Conservation (phyloP, 1,140 invertebrate species). For the Globodera ellingtonae region DNA sequence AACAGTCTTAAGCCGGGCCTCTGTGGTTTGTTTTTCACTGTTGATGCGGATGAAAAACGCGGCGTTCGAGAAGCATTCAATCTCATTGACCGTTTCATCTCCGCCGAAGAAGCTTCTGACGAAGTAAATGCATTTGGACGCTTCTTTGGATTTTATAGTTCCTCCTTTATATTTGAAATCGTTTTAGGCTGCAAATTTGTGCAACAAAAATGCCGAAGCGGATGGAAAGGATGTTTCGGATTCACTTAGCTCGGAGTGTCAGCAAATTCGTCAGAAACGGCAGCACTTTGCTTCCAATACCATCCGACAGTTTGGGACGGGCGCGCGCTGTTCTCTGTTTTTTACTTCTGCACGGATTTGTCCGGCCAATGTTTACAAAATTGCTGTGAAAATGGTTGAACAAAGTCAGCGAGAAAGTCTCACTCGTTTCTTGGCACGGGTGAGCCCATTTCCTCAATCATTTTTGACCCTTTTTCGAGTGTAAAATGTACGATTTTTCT, state of each 20-base stretch:
- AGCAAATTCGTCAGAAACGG: slow-evolving; percentile 1
- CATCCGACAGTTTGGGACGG: slow-evolving; percentile 5
- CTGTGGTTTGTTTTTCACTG: slow-evolving; percentile 24
- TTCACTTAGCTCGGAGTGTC: slow-evolving; percentile 17
- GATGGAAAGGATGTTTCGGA: slow-evolving; percentile 27
- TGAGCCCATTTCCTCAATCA: not conserved
- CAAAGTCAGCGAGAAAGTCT: slow-evolving; percentile 2
- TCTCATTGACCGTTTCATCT: slow-evolving; percentile 21
- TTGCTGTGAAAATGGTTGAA: slow-evolving; percentile 19
- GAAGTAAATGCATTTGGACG: not conserved
- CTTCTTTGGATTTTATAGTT: no score
- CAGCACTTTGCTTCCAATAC: no score
- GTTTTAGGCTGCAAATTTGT: not conserved
- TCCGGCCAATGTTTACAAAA: slow-evolving; percentile 6
- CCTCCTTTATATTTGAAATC: not conserved
- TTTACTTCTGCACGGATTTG: slow-evolving; percentile 16
- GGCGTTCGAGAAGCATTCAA: slow-evolving; percentile 22
- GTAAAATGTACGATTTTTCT: not conserved
- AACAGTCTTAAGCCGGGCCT: slow-evolving; percentile 1
- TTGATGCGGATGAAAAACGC: slow-evolving; percentile 20
- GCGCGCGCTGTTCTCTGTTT: slow-evolving; percentile 15
- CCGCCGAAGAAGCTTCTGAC: not conserved
- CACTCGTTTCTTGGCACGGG: slow-evolving; percentile 28
- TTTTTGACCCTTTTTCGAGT: not conserved
- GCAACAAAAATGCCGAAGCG: not conserved